Base-by-base conservation (phyloP, 2,888 invertebrate genomes). In the Eucriotettix oculatus region DNA sequence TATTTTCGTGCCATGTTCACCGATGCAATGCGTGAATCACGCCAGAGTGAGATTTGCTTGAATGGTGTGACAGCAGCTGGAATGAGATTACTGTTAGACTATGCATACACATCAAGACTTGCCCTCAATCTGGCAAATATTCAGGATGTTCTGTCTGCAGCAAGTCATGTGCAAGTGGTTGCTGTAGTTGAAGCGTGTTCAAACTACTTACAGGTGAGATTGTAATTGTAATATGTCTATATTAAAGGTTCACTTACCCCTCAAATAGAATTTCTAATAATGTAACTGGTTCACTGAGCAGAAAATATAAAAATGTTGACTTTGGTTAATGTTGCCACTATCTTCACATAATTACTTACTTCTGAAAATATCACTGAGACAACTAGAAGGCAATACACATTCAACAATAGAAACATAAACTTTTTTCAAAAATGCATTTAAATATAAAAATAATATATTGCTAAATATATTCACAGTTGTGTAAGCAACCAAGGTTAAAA, bases 1-100 rank as follows among this genome's bases (percentile, higher is more conserved):
- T 87, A 86, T 67, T 87, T 87, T 71, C 77, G 83, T 65, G 86
- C 86, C 58, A 86, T 86, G 86, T 87, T 87, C 68, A 84, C 84
- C 1, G 83, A 81, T 69, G 82, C 80, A 55, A 82, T 86, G 79
- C 72, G 79, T 63, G 86, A 87, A 71, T 78, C 84, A 40, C 74
- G 77, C 16, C 80, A 83, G 69, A 78, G 78, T 59, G 82, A 84
- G 70, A 83, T 86, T 10, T 75, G 76, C 63, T 70, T 86, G 43
- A 81, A 83, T 67, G 86, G 85, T 3, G 79, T 86, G 9, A 79
- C 82, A 10, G 82, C 84, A 0, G 76, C 78, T 52, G 86, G 85
- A 16, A 81, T 86, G 70, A 73, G 78, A 58, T 73, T 79, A 54
- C 74, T 86, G 3, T 73, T 87, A 14, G 82, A 85, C 67, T 86